Evolutionary conservation across 2,113 vertebrate genomes (phyloP).

Genomic region (Mobula birostris): DNA sequence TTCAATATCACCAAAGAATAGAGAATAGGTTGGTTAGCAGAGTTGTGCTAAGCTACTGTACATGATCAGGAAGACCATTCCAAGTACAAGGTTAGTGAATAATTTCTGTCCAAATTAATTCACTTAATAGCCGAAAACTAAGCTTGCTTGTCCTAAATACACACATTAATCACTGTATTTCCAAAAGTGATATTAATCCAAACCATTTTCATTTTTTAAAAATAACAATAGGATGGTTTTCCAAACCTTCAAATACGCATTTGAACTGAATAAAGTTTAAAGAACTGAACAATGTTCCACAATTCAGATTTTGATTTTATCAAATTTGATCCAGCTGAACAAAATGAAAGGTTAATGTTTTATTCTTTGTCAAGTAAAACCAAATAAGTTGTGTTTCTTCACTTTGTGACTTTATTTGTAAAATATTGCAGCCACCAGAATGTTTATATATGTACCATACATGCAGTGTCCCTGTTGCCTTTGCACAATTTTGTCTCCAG

Average conservation of each 20-base stretch:
- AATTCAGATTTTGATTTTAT: background rate
- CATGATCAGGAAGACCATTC: background rate
- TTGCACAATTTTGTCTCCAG: constrained; percentile 57
- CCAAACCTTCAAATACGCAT: no score
- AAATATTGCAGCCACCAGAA: constrained; percentile 37
- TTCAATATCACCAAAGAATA: background rate
- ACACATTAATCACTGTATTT: background rate
- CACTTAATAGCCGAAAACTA: background rate
- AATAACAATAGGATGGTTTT: background rate
- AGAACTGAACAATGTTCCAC: background rate
- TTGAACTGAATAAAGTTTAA: background rate
- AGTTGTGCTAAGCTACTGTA: background rate
- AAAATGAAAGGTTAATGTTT: background rate
- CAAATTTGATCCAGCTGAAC: background rate
- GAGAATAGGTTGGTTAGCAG: background rate
- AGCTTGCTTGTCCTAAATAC: background rate
- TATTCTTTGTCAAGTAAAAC: background rate
- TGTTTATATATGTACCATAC: constrained; percentile 51
- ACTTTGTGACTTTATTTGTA: constrained; percentile 37
- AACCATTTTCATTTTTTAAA: no score
- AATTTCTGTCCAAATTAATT: background rate
- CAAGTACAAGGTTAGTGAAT: background rate
- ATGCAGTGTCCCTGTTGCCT: constrained; percentile 63
- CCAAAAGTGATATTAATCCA: background rate
- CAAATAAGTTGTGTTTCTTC: background rate